Conservation (phyloP, 23 tunicate genomes). For the Botrylloides violaceus region DNA sequence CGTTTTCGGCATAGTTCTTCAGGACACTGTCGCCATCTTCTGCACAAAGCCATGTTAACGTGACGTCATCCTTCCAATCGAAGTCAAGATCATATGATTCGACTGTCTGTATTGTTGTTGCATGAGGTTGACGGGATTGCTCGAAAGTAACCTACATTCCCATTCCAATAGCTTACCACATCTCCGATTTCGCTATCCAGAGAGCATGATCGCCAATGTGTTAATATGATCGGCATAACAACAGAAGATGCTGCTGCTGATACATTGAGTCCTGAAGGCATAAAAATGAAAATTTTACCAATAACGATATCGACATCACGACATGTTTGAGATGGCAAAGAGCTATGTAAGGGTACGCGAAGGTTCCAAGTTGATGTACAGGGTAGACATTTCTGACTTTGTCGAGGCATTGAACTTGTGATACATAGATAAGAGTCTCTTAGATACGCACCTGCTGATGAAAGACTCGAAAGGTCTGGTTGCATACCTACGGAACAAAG, state of each 20-base stretch:
- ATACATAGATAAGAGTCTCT: no score
- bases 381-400: no score
- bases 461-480: conserved; percentile 8
- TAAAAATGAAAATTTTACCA: no score
- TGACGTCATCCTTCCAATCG: conserved; percentile 8
- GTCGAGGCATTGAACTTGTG: no score
- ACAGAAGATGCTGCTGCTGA: background rate
- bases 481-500: background rate
- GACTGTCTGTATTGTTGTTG: conserved; percentile 5
- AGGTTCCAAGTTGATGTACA: no score
- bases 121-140: no score
- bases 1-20: conserved; percentile 5
- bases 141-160: no score
- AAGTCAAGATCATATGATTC: conserved; percentile 10
- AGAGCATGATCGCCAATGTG: conserved; percentile 17
- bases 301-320: no score
- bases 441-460: background rate
- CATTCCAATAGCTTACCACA: background rate
- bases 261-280: background rate
- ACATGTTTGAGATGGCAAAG: no score
- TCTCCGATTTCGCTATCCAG: background rate
- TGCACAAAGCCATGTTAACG: conserved; percentile 12
- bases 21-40: background rate
- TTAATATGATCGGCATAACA: background rate
- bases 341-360: no score